These are phyloP conservation scores for Pasiphila rectangulata DNA, from an alignment of 2,888 invertebrate genomes.

Conservation along the genomic window DNA sequence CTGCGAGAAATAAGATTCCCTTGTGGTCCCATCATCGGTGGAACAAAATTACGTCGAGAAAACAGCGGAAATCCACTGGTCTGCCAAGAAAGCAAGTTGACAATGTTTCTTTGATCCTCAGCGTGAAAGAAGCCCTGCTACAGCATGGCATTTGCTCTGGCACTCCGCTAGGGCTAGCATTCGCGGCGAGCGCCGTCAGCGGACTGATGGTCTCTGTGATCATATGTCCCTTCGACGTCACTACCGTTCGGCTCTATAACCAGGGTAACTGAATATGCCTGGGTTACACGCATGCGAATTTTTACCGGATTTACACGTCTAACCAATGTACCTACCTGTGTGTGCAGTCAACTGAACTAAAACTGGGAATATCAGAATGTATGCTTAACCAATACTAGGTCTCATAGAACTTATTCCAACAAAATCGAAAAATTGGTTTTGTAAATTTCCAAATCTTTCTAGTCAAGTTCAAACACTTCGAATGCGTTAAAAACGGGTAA, in stretches of 20 bases:
- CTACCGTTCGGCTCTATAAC: conserved; percentile 93
- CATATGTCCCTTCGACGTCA: conserved; percentile 93
- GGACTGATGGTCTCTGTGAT: conserved; percentile 87
- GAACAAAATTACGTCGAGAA: too few relatives aligned
- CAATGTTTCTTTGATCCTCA: conserved; percentile 36
- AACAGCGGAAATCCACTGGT: too few relatives aligned
- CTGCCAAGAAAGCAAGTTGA: not conserved
- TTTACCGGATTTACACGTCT: not conserved
- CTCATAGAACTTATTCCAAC: too few relatives aligned
- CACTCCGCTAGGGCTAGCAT: conserved; percentile 63
- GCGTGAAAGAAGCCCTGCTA: conserved; percentile 63
- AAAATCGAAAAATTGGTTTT: too few relatives aligned
- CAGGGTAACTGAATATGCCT: conserved; percentile 82
- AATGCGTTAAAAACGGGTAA: too few relatives aligned
- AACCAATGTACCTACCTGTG: too few relatives aligned
- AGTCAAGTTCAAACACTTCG: too few relatives aligned
- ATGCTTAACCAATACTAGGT: too few relatives aligned
- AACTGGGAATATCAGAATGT: too few relatives aligned
- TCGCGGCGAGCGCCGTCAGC: conserved; percentile 86
- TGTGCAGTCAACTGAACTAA: not conserved
- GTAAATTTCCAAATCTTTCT: too few relatives aligned
- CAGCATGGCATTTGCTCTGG: conserved; percentile 49
- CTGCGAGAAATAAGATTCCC: too few relatives aligned
- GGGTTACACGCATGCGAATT: conserved; percentile 7
- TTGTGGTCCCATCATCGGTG: too few relatives aligned